These are phyloP conservation scores for Euschistus heros DNA, from an alignment of 1,140 invertebrate species.

Conservation along the genomic window DNA sequence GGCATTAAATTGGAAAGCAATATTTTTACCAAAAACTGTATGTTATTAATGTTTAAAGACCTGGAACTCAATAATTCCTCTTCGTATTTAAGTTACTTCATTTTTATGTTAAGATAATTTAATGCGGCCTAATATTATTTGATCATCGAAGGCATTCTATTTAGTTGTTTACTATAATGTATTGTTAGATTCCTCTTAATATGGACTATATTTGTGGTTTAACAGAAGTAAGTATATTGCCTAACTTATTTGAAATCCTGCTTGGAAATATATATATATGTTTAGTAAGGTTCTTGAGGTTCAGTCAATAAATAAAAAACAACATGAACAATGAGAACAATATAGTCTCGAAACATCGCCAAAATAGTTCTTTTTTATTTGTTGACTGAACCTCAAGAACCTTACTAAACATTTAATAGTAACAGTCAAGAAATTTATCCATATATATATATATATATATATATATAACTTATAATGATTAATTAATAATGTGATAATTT, in stretches of 20 bases:
- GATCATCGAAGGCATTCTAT: constrained; percentile 5
- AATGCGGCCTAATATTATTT: constrained; percentile 10
- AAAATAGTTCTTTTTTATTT: too few species aligned
- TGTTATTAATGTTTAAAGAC: neutral
- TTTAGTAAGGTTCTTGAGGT: too few species aligned
- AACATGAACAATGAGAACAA: too few species aligned
- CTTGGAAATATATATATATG: neutral
- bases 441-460: too few species aligned
- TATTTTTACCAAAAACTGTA: neutral
- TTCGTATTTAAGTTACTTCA: neutral
- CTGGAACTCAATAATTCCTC: neutral
- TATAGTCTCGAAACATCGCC: too few species aligned
- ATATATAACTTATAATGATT: too few species aligned
- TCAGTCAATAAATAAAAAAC: too few species aligned
- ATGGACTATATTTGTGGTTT: neutral
- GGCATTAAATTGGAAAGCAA: constrained; percentile 12
- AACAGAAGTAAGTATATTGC: neutral
- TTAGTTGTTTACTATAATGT: neutral
- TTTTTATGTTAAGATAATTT: neutral
- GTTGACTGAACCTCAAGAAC: too few species aligned
- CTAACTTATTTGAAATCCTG: neutral
- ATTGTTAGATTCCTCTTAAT: neutral
- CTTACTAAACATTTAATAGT: too few species aligned
- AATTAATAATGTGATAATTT: constrained; percentile 9
- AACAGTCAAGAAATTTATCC: too few species aligned